These are phyloP conservation scores for Urocolius indicus DNA, from an alignment of 2,113 vertebrate genomes.

Conservation along the genomic window DNA sequence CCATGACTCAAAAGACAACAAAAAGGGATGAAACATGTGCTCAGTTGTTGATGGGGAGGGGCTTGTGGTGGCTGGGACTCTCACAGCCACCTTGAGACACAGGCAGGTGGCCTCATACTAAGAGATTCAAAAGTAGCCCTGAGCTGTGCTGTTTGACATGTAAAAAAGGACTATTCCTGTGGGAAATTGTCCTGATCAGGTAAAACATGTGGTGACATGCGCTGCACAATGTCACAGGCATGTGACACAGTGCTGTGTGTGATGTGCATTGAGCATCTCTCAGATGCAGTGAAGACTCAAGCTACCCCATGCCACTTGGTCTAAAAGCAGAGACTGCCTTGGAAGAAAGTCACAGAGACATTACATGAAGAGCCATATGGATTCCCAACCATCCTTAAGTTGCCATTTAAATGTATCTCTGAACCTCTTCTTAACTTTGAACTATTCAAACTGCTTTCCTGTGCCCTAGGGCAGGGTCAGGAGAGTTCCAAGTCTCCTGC, in stretches of 20 bases:
- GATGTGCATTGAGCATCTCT: background rate
- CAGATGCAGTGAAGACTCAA: background rate
- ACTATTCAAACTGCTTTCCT: background rate
- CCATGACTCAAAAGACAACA: background rate
- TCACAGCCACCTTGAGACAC: background rate
- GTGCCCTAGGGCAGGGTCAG: background rate
- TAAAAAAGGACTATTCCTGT: background rate
- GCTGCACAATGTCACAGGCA: background rate
- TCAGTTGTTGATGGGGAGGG: background rate
- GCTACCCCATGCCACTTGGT: background rate
- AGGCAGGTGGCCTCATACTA: background rate
- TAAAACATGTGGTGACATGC: background rate
- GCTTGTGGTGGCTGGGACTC: background rate
- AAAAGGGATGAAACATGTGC: background rate
- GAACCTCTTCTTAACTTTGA: background rate
- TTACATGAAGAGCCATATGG: background rate
- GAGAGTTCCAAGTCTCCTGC: background rate
- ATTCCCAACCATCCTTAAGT: background rate
- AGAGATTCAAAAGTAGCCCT: background rate
- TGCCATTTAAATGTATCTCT: background rate
- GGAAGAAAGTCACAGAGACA: background rate
- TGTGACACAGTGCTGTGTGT: accelerated
- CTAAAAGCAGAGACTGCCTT: background rate
- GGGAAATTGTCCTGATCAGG: background rate
- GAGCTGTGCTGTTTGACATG: background rate